These are phyloP conservation scores for Oxyura jamaicensis DNA, from an alignment of 2,113 vertebrate genomes.

Conservation along the genomic window DNA sequence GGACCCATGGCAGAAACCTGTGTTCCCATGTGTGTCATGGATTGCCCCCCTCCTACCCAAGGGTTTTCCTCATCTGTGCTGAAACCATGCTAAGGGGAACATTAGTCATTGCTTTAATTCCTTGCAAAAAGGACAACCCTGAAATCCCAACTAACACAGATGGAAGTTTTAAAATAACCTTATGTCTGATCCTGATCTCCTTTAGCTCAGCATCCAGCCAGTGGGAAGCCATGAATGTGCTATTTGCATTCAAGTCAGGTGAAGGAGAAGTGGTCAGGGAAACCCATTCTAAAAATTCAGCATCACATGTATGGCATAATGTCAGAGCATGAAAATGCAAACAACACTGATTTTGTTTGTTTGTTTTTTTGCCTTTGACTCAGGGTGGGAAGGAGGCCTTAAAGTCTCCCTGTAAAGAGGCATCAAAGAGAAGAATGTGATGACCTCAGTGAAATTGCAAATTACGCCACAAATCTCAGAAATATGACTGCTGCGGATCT, in stretches of 20 bases:
- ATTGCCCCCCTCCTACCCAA: not conserved
- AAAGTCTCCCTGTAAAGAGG: not conserved
- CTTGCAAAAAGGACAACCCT: not conserved
- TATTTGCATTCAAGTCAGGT: not conserved
- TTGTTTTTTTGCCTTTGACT: not conserved
- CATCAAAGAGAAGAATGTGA: not conserved
- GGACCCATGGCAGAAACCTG: rapidly evolving
- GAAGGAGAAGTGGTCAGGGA: not conserved
- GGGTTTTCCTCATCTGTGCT: not conserved
- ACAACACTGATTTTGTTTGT: not conserved
- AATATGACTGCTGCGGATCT: not conserved
- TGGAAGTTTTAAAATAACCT: not conserved
- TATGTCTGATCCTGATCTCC: not conserved
- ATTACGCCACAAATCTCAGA: not conserved
- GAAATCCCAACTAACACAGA: not conserved
- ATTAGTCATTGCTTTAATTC: not conserved
- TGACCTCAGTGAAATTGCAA: not conserved
- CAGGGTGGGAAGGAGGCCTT: rapidly evolving
- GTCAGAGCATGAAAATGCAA: not conserved
- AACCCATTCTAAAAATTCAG: not conserved
- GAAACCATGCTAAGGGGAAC: not conserved
- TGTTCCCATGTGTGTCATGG: rapidly evolving
- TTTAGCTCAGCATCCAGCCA: not conserved
- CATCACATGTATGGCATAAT: rapidly evolving
- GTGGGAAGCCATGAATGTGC: not conserved